Conservation (phyloP, 1,140 invertebrate genomes). For the Hypothenemus hampei region DNA sequence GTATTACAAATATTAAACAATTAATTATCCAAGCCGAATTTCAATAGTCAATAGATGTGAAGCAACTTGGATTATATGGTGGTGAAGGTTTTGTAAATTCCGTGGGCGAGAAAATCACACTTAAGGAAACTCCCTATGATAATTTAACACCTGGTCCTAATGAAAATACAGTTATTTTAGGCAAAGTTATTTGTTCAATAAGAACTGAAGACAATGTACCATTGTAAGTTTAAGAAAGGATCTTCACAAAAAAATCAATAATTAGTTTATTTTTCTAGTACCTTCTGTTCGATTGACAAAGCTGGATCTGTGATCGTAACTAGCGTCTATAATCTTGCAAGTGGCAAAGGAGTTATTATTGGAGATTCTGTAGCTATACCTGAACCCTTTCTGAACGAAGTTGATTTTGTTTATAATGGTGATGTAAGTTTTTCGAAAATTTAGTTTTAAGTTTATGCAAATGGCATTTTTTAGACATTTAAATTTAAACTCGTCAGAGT, state of each 20-base stretch:
- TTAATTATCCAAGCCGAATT: no score
- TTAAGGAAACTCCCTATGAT: slow-evolving; percentile 49
- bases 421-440: slow-evolving; percentile 50
- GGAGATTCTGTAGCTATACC: slow-evolving; percentile 79
- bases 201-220: slow-evolving; percentile 68
- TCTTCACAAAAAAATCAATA: background rate
- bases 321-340: slow-evolving; percentile 78
- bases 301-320: slow-evolving; percentile 66
- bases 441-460: background rate
- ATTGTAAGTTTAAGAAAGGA: no score
- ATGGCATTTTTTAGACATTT: slow-evolving; percentile 56
- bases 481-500: slow-evolving; percentile 68
- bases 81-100: slow-evolving; percentile 54
- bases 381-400: slow-evolving; percentile 63
- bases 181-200: slow-evolving; percentile 77
- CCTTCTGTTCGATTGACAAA: slow-evolving; percentile 75
- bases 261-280: slow-evolving; percentile 52
- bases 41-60: slow-evolving; percentile 53
- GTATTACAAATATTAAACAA: slow-evolving; percentile 2
- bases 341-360: slow-evolving; percentile 75
- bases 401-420: slow-evolving; percentile 56
- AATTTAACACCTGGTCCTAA: slow-evolving; percentile 57
- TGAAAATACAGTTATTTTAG: slow-evolving; percentile 64
- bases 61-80: slow-evolving; percentile 58
- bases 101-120: slow-evolving; percentile 50